phyloP scores from a whole-genome alignment of 2,888 invertebrate genomes.

The Hypsopygia costalis region DNA sequence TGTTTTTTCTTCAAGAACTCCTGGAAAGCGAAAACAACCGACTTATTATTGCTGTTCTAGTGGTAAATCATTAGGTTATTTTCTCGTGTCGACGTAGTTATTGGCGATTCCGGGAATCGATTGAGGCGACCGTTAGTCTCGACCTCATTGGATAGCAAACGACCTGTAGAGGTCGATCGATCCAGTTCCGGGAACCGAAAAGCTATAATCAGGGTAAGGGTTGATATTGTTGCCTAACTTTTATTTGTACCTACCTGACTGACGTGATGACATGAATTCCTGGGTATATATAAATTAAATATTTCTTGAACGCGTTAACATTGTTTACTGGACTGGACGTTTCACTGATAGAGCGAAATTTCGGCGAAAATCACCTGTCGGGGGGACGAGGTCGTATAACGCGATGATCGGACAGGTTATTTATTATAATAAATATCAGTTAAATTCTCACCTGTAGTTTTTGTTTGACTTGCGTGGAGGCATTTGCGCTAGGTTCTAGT shows the following conservation, averaged over 20 bases:
- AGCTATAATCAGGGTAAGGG: slow-evolving; percentile 4
- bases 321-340: no score
- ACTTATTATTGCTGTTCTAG: not conserved
- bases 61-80: not conserved
- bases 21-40: slow-evolving; percentile 56
- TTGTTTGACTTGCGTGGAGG: slow-evolving; percentile 97
- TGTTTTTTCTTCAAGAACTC: slow-evolving; percentile 91
- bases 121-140: not conserved
- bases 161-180: not conserved
- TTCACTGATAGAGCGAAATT: no score
- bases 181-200: not conserved
- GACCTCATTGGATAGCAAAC: not conserved
- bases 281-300: no score
- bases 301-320: no score
- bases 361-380: no score
- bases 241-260: no score
- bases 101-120: not conserved
- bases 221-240: not conserved
- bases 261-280: no score
- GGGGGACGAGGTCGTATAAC: no score
- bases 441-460: slow-evolving; percentile 91
- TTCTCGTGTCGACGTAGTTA: not conserved
- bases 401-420: no score
- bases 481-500: slow-evolving; percentile 97
- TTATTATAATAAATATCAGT: no score